These are phyloP conservation scores for Clarias magur DNA, from an alignment of 2,113 vertebrate genomes.

Conservation along the genomic window DNA sequence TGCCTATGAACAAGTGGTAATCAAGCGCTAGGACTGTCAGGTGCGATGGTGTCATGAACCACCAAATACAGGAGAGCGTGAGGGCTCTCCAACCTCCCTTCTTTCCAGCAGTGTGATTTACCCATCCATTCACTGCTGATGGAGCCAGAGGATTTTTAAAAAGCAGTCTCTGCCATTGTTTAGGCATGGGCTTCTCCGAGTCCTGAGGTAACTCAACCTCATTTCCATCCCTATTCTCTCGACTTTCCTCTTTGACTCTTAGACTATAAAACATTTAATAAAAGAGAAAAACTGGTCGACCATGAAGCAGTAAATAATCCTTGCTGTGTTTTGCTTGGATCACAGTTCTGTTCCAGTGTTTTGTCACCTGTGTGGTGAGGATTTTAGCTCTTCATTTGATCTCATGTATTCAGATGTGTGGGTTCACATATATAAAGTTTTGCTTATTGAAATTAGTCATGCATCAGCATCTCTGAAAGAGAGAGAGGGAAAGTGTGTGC, in stretches of 20 bases:
- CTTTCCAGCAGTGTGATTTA: constrained; percentile 49
- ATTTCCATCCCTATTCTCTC: background rate
- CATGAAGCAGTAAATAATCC: background rate
- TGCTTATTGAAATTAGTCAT: background rate
- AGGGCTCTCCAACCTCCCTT: constrained; percentile 41
- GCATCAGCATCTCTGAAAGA: background rate
- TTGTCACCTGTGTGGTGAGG: background rate
- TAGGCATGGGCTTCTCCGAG: constrained; percentile 18
- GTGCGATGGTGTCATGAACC: constrained; percentile 36
- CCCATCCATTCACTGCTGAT: background rate
- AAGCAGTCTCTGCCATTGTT: constrained; percentile 20
- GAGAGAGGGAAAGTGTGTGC: too few relatives aligned
- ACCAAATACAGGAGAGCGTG: constrained; percentile 6
- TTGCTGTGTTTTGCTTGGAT: background rate
- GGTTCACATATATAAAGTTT: background rate
- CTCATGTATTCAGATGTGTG: background rate
- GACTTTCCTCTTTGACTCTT: background rate
- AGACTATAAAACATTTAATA: background rate
- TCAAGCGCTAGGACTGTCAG: constrained; percentile 70
- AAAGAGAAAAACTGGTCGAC: background rate
- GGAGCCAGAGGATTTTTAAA: background rate
- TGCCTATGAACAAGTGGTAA: constrained; percentile 94
- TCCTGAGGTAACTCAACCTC: constrained; percentile 3
- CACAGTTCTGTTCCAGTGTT: background rate
- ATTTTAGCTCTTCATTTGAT: background rate